Conservation (phyloP, 2,797 vertebrate genomes). For the Percopsis omiscomaycus region DNA sequence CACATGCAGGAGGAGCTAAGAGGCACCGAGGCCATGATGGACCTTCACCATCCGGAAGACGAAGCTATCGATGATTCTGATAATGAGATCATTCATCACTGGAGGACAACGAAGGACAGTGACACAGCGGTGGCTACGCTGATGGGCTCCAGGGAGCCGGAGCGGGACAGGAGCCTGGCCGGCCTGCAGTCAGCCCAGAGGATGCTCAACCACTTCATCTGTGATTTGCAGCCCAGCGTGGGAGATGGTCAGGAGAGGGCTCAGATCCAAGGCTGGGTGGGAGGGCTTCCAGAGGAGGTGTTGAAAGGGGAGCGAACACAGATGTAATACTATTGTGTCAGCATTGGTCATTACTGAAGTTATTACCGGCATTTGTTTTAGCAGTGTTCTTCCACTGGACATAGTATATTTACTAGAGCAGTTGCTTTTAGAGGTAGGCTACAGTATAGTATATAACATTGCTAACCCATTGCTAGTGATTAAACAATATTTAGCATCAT, state of each 20-base stretch:
- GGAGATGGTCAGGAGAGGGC: constrained; percentile 33
- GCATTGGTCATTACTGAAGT: background rate
- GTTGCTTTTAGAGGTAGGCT: background rate
- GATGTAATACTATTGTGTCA: constrained; percentile 52
- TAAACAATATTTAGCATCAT: too few relatives aligned
- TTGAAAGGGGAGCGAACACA: constrained; percentile 72
- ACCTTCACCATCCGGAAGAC: constrained; percentile 59
- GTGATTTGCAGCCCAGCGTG: constrained; percentile 42
- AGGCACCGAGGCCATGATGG: constrained; percentile 68
- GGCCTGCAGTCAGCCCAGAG: constrained; percentile 68
- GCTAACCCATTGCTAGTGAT: too few relatives aligned
- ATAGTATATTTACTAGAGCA: background rate
- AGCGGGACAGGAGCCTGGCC: constrained; percentile 37
- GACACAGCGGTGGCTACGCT: constrained; percentile 21
- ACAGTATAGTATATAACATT: too few relatives aligned
- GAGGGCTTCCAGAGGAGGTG: constrained; percentile 58
- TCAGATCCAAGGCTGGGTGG: constrained; percentile 51
- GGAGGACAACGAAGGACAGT: constrained; percentile 56
- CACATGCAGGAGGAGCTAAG: constrained; percentile 62
- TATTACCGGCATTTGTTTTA: background rate
- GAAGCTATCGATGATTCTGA: constrained; percentile 52
- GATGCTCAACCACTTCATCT: constrained; percentile 70
- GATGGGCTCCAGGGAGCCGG: constrained; percentile 27
- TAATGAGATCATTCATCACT: constrained; percentile 70
- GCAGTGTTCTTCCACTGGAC: background rate